Evolutionary conservation across 2,797 vertebrate species (phyloP).

Genomic region (Sibirionetta formosa): DNA sequence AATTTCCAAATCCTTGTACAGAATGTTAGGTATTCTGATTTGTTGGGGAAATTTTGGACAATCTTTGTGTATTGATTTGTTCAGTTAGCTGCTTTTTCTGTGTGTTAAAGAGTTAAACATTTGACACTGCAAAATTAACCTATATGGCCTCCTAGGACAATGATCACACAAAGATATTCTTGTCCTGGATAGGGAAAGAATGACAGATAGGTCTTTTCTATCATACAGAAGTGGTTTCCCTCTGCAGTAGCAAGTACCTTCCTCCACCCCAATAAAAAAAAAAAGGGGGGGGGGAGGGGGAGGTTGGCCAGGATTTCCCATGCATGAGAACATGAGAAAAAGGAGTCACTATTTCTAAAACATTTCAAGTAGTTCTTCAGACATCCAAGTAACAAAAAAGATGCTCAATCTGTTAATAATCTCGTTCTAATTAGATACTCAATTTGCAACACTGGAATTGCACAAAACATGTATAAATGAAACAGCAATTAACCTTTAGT

Average conservation of each 20-base stretch:
- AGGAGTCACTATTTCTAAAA: neutral
- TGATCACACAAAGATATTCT: neutral
- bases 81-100: neutral
- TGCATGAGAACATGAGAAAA: neutral
- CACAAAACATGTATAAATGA: slow-evolving; percentile 69
- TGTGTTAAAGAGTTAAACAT: neutral
- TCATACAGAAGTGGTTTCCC: neutral
- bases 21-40: neutral
- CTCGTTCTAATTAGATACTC: slow-evolving; percentile 73
- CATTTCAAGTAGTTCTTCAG: slow-evolving; percentile 50
- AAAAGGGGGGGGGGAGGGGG: neutral
- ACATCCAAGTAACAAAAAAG: slow-evolving; percentile 60
- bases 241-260: neutral
- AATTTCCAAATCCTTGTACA: neutral
- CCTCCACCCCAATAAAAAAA: neutral
- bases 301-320: fast-evolving
- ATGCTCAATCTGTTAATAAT: slow-evolving; percentile 65
- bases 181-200: neutral
- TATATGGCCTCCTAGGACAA: neutral
- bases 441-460: slow-evolving; percentile 67
- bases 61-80: neutral
- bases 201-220: neutral
- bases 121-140: neutral
- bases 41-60: neutral
- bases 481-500: slow-evolving; percentile 82